These are phyloP conservation scores for Spondyliosoma cantharus DNA, from an alignment of 2,797 vertebrate genomes.

Conservation along the genomic window DNA sequence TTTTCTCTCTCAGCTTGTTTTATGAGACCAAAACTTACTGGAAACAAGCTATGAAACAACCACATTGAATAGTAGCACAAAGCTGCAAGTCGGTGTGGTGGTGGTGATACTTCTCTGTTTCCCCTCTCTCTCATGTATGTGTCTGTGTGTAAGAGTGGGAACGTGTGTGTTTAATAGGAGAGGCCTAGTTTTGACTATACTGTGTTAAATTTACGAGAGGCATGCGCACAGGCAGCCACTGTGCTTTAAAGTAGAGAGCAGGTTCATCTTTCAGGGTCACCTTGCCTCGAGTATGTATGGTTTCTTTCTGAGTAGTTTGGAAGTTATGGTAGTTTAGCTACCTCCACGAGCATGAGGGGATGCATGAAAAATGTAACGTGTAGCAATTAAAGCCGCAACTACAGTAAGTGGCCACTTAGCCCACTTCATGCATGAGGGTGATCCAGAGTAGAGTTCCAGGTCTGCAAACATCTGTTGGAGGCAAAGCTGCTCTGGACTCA, in stretches of 20 bases:
- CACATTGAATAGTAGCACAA: constrained; percentile 62
- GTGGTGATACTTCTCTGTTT: constrained; percentile 42
- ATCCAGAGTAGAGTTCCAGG: constrained; percentile 34
- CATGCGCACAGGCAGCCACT: constrained; percentile 21
- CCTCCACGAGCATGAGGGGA: constrained; percentile 20
- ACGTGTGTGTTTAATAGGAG: constrained; percentile 57
- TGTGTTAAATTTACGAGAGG: constrained; percentile 57
- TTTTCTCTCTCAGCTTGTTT: constrained; percentile 45
- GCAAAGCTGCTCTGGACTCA: constrained; percentile 24
- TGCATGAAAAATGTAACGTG: constrained; percentile 33
- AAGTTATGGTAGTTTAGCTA: constrained; percentile 21
- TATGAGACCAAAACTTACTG: constrained; percentile 62
- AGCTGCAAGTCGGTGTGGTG: constrained; percentile 64
- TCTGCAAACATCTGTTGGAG: constrained; percentile 33
- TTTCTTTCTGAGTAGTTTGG: constrained; percentile 19
- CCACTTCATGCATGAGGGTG: constrained; percentile 22
- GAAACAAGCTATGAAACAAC: constrained; percentile 68
- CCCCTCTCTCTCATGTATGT: constrained; percentile 50
- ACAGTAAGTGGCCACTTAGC: constrained; percentile 42
- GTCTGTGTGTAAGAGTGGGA: constrained; percentile 38
- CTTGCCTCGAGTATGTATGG: constrained; percentile 17
- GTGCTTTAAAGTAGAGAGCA: constrained; percentile 37
- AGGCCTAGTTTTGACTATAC: constrained; percentile 63
- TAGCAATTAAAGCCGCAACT: constrained; percentile 37
- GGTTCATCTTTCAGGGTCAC: constrained; percentile 34